A percentile compares a stretch with the other conserved stretches of the same genome.
Evolutionary conservation across 2,113 vertebrate species (phyloP).

Genomic region (Acrocephalus kingi): DNA sequence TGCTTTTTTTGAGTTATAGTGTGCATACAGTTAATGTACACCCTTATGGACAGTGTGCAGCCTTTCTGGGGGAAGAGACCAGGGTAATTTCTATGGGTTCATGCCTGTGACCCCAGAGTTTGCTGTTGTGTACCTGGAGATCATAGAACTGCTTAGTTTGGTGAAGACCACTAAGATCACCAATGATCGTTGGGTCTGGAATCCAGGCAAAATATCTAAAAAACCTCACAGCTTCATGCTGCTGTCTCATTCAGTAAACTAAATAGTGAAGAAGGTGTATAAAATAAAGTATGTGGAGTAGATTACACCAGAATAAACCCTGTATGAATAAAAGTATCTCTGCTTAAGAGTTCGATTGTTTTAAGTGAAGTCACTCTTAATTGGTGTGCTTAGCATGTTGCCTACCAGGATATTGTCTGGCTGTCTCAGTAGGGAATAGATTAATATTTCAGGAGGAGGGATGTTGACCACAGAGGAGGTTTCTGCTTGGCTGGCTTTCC

Average conservation of each 20-base stretch:
- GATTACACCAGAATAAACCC: neutral
- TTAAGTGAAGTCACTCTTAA: neutral
- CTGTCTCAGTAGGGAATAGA: neutral
- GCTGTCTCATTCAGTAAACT: neutral
- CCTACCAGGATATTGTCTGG: neutral
- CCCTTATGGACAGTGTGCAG: neutral
- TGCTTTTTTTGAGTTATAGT: neutral
- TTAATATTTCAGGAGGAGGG: neutral
- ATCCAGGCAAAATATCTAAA: neutral
- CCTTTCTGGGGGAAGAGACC: neutral
- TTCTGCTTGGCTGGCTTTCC: neutral
- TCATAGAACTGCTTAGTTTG: neutral
- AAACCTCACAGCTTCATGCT: neutral
- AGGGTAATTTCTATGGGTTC: neutral
- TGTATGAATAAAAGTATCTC: neutral
- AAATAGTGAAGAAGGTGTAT: neutral
- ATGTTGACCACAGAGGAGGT: neutral
- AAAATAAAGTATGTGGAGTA: neutral
- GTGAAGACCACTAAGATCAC: neutral
- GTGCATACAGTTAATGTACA: constrained; percentile 36
- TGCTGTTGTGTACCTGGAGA: neutral
- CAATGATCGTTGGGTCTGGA: neutral
- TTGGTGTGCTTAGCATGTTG: neutral
- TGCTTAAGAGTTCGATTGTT: neutral
- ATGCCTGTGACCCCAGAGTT: neutral